A percentile compares a stretch with the other conserved stretches of the same genome.
Evolutionary conservation across 2,888 invertebrate genomes (phyloP).

Genomic region (Camponotus fellah): DNA sequence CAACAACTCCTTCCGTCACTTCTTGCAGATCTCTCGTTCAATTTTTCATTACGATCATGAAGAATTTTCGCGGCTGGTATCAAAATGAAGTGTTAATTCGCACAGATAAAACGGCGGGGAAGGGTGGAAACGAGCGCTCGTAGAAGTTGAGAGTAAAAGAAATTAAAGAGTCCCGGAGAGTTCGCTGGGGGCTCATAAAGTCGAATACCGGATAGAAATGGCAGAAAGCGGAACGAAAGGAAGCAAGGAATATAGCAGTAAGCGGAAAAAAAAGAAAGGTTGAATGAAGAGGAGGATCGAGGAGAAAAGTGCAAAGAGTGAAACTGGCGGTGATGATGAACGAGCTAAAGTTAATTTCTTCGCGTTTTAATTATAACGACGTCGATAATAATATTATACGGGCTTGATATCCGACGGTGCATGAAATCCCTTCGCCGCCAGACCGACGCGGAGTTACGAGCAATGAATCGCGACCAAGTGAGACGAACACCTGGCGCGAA

Average conservation of each 20-base stretch:
- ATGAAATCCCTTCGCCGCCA: constrained; percentile 25
- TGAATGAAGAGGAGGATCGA: constrained; percentile 6
- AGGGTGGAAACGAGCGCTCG: background rate
- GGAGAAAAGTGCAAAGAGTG: background rate
- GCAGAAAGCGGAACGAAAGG: constrained; percentile 5
- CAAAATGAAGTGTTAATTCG: constrained; percentile 40
- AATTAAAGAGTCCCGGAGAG: constrained; percentile 54
- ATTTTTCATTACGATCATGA: constrained; percentile 4
- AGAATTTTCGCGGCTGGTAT: constrained; percentile 6
- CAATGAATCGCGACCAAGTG: constrained; percentile 20
- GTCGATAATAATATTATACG: constrained; percentile 69
- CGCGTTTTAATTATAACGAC: constrained; percentile 68
- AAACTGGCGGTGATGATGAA: constrained; percentile 18
- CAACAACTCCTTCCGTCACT: background rate
- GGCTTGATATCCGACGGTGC: constrained; percentile 4
- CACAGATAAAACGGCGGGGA: constrained; percentile 31
- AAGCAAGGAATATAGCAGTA: constrained; percentile 3
- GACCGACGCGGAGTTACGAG: constrained; percentile 46
- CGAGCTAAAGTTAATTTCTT: constrained; percentile 46
- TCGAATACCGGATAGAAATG: constrained; percentile 30
- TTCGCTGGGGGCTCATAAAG: constrained; percentile 43
- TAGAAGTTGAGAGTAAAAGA: constrained; percentile 40
- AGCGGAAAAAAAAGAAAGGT: background rate
- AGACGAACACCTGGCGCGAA: constrained; percentile 13
- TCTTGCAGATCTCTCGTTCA: background rate